Evolutionary conservation across 2,888 invertebrate species (phyloP).

Genomic region (Plutella xylostella): DNA sequence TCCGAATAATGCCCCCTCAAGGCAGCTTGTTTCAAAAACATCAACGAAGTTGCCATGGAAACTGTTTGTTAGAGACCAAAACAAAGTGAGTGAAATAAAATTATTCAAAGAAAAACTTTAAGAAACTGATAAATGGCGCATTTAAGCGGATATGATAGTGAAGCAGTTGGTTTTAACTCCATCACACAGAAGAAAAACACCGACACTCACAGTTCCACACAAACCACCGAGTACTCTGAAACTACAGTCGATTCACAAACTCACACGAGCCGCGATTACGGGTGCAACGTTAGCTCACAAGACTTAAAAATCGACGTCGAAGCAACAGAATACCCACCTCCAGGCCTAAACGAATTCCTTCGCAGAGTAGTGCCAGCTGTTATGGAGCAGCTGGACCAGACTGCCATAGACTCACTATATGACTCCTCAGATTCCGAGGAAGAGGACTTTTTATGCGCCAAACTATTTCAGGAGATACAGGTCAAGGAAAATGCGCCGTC

Average conservation of each 20-base stretch:
- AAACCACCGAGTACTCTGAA: constrained; percentile 26
- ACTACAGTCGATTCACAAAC: constrained; percentile 36
- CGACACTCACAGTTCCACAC: constrained; percentile 31
- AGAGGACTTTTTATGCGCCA: constrained; percentile 37
- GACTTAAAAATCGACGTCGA: constrained; percentile 34
- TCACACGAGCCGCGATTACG: constrained; percentile 27
- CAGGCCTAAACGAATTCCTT: constrained; percentile 48
- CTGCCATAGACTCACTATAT: constrained; percentile 28
- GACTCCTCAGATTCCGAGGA: constrained; percentile 53
- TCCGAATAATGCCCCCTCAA: too few relatives aligned
- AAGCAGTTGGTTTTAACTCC: constrained; percentile 46
- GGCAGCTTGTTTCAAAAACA: too few relatives aligned
- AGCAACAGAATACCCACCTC: constrained; percentile 35
- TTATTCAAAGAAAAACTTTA: too few relatives aligned
- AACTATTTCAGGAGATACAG: constrained; percentile 41
- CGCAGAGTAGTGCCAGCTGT: constrained; percentile 44
- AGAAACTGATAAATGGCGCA: constrained; percentile 32
- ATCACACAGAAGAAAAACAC: constrained; percentile 25
- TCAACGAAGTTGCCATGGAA: too few relatives aligned
- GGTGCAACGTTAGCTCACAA: constrained; percentile 31
- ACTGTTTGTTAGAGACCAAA: too few relatives aligned
- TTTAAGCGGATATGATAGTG: constrained; percentile 51
- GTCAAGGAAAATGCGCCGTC: constrained; percentile 24
- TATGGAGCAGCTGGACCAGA: constrained; percentile 45
- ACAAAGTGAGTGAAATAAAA: too few relatives aligned